Conservation (phyloP, 2,888 invertebrate genomes). For the Heterodera filipjevi region DNA sequence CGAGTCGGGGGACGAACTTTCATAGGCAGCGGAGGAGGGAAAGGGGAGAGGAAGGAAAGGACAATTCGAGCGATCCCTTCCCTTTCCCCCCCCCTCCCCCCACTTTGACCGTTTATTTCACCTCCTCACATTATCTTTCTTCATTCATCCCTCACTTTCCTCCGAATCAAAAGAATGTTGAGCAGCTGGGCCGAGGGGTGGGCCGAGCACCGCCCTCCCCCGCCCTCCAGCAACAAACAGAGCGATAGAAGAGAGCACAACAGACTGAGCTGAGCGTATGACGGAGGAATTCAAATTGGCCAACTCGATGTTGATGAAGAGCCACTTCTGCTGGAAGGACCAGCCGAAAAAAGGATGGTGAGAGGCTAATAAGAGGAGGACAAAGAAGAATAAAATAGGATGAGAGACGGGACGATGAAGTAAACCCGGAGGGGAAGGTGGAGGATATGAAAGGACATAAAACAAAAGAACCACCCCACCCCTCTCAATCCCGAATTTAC, state of each 20-base stretch:
- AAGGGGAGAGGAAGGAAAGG: not conserved
- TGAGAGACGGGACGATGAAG: not conserved
- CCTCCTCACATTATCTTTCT: not conserved
- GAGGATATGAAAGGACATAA: no score
- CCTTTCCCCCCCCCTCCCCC: not conserved
- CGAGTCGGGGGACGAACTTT: not conserved
- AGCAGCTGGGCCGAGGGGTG: not conserved
- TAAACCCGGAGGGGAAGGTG: not conserved
- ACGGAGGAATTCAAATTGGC: conserved; percentile 6
- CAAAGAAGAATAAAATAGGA: not conserved
- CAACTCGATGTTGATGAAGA: conserved; percentile 1
- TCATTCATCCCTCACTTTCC: conserved; percentile 1
- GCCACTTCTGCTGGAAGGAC: not conserved
- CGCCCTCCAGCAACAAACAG: not conserved
- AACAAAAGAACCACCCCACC: no score
- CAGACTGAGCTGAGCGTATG: not conserved
- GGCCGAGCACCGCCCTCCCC: not conserved
- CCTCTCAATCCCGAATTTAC: no score
- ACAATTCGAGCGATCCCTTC: no score
- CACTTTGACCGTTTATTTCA: not conserved
- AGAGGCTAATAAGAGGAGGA: not conserved
- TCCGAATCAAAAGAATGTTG: not conserved
- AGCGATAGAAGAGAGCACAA: not conserved
- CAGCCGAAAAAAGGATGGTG: not conserved
- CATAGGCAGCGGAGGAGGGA: not conserved